A percentile compares a stretch with the other conserved stretches of the same genome.
These are phyloP conservation scores for Ceyx cyanopectus DNA, from an alignment of 2,113 vertebrate species.

Conservation along the genomic window DNA sequence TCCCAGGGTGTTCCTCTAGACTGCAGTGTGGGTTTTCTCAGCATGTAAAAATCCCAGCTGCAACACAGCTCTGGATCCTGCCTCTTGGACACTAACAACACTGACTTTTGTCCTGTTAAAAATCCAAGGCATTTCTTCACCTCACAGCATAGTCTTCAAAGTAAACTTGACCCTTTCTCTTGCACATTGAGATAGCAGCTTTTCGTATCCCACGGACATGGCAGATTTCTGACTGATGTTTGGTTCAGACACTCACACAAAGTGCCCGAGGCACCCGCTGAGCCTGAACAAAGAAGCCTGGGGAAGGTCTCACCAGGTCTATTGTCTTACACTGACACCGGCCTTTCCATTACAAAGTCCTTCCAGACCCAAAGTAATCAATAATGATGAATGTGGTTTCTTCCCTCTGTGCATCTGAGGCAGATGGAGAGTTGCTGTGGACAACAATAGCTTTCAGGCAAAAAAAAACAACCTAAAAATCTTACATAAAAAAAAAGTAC, in stretches of 20 bases:
- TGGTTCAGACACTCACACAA: conserved; percentile 41
- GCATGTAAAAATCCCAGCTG: background rate
- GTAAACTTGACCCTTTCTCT: conserved; percentile 63
- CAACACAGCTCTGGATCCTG: background rate
- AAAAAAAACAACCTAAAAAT: background rate
- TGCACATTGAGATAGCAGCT: background rate
- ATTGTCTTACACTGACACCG: conserved; percentile 57
- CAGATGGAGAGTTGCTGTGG: conserved; percentile 52
- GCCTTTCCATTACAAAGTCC: conserved; percentile 64
- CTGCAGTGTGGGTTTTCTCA: background rate
- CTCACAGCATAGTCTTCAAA: conserved; percentile 15
- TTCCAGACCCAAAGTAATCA: conserved; percentile 62
- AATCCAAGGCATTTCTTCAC: background rate
- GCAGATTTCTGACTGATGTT: conserved; percentile 58
- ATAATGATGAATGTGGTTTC: conserved; percentile 66
- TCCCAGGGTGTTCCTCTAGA: background rate
- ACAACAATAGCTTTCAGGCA: conserved; percentile 45
- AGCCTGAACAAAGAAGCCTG: conserved; percentile 48
- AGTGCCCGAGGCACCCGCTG: conserved; percentile 29
- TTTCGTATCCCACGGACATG: conserved; percentile 33
- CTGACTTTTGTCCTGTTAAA: conserved; percentile 4
- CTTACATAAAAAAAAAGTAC: background rate
- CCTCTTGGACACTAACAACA: background rate
- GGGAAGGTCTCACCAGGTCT: conserved; percentile 40
- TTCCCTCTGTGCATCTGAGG: conserved; percentile 42